These are phyloP conservation scores for Pterostichus madidus DNA, from an alignment of 2,888 invertebrate genomes.

Conservation along the genomic window DNA sequence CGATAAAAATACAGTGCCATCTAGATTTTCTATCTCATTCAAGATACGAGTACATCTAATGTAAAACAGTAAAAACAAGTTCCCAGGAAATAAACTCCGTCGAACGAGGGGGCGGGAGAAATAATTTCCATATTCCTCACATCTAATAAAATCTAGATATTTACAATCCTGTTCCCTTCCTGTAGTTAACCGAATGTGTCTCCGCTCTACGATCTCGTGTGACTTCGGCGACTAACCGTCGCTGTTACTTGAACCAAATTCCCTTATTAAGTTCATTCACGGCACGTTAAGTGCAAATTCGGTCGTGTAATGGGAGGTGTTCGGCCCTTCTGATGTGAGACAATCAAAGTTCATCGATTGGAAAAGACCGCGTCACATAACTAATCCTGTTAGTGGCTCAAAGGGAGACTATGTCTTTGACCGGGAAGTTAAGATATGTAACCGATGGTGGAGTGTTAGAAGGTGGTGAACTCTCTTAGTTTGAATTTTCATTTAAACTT, in stretches of 20 bases:
- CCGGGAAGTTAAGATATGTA: conserved; percentile 35
- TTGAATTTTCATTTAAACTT: no score
- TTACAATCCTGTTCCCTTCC: conserved; percentile 28
- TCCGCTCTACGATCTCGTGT: no score
- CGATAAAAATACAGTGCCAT: not conserved
- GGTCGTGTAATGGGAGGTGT: conserved; percentile 62
- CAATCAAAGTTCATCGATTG: conserved; percentile 64
- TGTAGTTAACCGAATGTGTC: not conserved
- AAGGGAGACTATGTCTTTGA: conserved; percentile 56
- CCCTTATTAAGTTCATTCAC: conserved; percentile 63
- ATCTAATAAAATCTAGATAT: conserved; percentile 25
- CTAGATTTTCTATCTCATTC: not conserved
- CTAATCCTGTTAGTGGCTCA: conserved; percentile 54
- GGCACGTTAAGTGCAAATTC: conserved; percentile 59
- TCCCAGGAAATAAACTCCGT: not conserved
- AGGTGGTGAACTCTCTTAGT: no score
- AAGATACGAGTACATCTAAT: not conserved
- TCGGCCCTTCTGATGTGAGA: conserved; percentile 59
- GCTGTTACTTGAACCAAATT: conserved; percentile 22
- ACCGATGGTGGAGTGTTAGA: no score
- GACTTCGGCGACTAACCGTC: not conserved
- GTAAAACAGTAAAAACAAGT: conserved; percentile 4
- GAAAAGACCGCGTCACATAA: conserved; percentile 63
- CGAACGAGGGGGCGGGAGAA: not conserved
- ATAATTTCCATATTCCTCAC: conserved; percentile 8